Evolutionary conservation across 2,797 vertebrate genomes (phyloP).

Genomic region (Diplodus sargus): DNA sequence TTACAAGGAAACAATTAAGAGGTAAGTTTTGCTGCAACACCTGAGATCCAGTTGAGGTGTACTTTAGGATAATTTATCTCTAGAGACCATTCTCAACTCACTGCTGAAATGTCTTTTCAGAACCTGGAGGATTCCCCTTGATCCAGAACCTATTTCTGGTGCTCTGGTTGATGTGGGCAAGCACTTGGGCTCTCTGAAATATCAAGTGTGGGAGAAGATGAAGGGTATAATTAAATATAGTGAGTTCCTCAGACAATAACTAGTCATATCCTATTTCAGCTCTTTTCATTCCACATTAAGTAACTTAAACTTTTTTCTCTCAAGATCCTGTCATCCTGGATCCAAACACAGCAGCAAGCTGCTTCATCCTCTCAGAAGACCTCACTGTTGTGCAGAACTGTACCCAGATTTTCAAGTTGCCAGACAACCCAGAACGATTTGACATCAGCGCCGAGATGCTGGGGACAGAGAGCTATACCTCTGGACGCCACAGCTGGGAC

Average conservation of each 20-base stretch:
- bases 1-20: conserved; percentile 86
- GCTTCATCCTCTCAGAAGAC: conserved; percentile 85
- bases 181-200: conserved; percentile 86
- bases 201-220: conserved; percentile 88
- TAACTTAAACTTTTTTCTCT: neutral
- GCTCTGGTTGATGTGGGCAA: conserved; percentile 84
- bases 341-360: conserved; percentile 86
- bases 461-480: conserved; percentile 77
- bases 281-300: neutral
- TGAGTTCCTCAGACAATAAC: conserved; percentile 67
- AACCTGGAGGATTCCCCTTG: conserved; percentile 76
- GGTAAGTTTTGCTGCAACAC: conserved; percentile 63
- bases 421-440: conserved; percentile 86
- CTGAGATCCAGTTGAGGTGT: neutral
- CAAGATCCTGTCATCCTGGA: conserved; percentile 84
- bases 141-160: conserved; percentile 73
- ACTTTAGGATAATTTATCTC: neutral
- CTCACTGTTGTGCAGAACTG: conserved; percentile 82
- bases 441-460: conserved; percentile 86
- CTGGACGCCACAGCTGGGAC: conserved; percentile 85
- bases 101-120: conserved; percentile 67
- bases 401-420: conserved; percentile 81
- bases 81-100: conserved; percentile 31
- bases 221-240: conserved; percentile 81
- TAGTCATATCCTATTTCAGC: neutral